These are phyloP conservation scores for Rhodeus uyekii DNA, from an alignment of 2,797 vertebrate species.

Conservation along the genomic window DNA sequence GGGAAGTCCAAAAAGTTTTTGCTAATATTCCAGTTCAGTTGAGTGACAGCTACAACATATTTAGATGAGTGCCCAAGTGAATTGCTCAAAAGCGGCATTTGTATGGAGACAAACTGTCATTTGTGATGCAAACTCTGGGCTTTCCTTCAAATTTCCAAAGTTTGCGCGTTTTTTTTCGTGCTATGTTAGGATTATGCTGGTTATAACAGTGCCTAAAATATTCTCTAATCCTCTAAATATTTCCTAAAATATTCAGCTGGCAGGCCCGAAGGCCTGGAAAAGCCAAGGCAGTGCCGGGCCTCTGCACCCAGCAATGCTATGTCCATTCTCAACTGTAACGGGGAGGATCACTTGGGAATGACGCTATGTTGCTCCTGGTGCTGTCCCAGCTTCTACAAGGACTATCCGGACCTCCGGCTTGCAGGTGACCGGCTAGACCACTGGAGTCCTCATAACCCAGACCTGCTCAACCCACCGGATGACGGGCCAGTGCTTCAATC, in stretches of 20 bases:
- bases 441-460: slow-evolving; percentile 53
- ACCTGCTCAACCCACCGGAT: neutral
- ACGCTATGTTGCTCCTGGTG: slow-evolving; percentile 75
- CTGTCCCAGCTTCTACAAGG: slow-evolving; percentile 73
- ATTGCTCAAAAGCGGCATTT: neutral
- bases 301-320: slow-evolving; percentile 60
- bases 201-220: neutral
- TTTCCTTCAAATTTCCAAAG: neutral
- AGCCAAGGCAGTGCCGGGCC: slow-evolving; percentile 20
- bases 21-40: neutral
- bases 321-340: slow-evolving; percentile 58
- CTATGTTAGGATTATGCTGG: neutral
- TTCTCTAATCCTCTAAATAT: slow-evolving; percentile 13
- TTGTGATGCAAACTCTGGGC: neutral
- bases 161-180: neutral
- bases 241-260: too few relatives aligned
- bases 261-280: slow-evolving; percentile 16
- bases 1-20: neutral
- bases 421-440: slow-evolving; percentile 69
- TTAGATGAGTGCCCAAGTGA: neutral
- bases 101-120: neutral
- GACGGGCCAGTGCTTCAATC: slow-evolving; percentile 70
- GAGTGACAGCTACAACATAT: neutral
- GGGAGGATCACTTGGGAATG: slow-evolving; percentile 40
- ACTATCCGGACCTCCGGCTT: slow-evolving; percentile 80